phyloP scores from a whole-genome alignment of 2,888 invertebrate genomes.

The Morpho helenor region DNA sequence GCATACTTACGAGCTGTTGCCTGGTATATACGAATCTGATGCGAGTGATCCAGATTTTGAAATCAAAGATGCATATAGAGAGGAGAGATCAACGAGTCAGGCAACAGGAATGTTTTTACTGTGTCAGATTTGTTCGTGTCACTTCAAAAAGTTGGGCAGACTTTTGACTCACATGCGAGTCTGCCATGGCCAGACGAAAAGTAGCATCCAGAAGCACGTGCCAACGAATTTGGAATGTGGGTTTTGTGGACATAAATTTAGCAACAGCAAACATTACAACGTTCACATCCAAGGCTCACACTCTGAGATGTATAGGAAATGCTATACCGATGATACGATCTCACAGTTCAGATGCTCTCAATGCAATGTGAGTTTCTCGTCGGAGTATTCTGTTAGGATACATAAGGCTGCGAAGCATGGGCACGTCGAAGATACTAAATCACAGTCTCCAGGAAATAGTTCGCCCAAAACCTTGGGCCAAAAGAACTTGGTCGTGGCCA shows the following conservation, averaged over 20 bases:
- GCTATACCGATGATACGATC: neutral
- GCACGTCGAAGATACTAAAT: neutral
- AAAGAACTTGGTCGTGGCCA: neutral
- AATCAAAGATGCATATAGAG: neutral
- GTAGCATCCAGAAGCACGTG: neutral
- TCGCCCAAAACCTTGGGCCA: neutral
- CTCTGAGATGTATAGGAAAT: slow-evolving; percentile 1
- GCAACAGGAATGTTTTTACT: neutral
- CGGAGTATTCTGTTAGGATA: slow-evolving; percentile 14
- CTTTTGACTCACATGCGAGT: slow-evolving; percentile 1
- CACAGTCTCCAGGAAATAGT: too few relatives aligned
- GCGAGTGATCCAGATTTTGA: slow-evolving; percentile 7
- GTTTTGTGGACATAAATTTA: neutral
- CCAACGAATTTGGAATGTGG: slow-evolving; percentile 4
- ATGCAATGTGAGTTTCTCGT: slow-evolving; percentile 19
- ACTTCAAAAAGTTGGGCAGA: slow-evolving; percentile 2
- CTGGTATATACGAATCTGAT: slow-evolving; percentile 10
- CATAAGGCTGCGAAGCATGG: slow-evolving; percentile 20
- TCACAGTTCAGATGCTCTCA: slow-evolving; percentile 16
- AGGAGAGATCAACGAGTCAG: neutral
- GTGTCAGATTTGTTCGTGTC: slow-evolving; percentile 18
- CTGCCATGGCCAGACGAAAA: neutral
- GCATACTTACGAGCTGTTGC: slow-evolving; percentile 25
- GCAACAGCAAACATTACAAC: slow-evolving; percentile 9
- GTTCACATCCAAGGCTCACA: slow-evolving; percentile 11